Evolutionary conservation across 2,888 invertebrate genomes (phyloP).

Genomic region (Phorcus lineatus): DNA sequence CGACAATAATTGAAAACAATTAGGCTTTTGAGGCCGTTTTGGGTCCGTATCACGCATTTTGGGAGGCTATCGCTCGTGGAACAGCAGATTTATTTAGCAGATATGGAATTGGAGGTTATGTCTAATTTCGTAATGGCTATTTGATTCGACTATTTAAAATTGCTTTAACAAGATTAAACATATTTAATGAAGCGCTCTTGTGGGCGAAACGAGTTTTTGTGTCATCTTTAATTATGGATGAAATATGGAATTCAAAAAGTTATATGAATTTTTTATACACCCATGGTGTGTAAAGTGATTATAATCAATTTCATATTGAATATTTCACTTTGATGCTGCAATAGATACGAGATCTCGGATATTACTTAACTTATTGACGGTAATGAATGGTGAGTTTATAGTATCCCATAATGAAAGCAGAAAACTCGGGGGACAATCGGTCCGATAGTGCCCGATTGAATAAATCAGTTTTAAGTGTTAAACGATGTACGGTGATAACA

Average conservation of each 20-base stretch:
- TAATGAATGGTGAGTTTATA: too few relatives aligned
- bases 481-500: too few relatives aligned
- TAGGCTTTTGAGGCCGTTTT: conserved; percentile 6
- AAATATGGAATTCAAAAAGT: background rate
- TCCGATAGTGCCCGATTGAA: too few relatives aligned
- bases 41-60: background rate
- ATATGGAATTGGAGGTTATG: background rate
- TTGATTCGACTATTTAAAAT: conserved; percentile 5
- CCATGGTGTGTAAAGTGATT: too few relatives aligned
- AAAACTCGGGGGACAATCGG: too few relatives aligned
- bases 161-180: conserved; percentile 11
- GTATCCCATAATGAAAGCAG: too few relatives aligned
- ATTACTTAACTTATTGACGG: too few relatives aligned
- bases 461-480: too few relatives aligned
- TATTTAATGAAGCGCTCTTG: background rate
- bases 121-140: conserved; percentile 8
- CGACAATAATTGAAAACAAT: conserved; percentile 15
- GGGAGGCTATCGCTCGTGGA: background rate
- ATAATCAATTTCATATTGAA: too few relatives aligned
- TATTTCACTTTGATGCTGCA: too few relatives aligned
- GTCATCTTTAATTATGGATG: conserved; percentile 4
- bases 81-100: conserved; percentile 1
- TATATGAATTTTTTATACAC: too few relatives aligned
- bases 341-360: too few relatives aligned
- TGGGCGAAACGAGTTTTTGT: background rate